A percentile compares a stretch with the other conserved stretches of the same genome.
phyloP scores from a whole-genome alignment of 2,888 invertebrate genomes.

The Parnassius glacialis region DNA sequence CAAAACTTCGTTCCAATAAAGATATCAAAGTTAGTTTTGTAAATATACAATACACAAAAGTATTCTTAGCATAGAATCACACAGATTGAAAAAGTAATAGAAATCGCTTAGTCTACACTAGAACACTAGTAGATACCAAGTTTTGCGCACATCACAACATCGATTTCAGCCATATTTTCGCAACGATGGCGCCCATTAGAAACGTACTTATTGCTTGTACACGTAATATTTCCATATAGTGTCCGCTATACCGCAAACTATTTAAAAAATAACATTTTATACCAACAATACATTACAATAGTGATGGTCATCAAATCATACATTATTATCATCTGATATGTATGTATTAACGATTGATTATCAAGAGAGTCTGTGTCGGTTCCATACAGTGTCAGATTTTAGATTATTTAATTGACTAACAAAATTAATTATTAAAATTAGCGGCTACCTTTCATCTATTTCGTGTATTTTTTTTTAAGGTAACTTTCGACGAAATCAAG shows the following conservation, averaged over 20 bases:
- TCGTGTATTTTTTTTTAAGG: too few relatives aligned
- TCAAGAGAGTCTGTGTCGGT: conserved; percentile 28
- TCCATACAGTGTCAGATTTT: neutral
- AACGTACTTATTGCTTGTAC: conserved; percentile 79
- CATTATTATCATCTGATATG: conserved; percentile 67
- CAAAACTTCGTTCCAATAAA: too few relatives aligned
- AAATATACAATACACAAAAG: too few relatives aligned
- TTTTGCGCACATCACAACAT: conserved; percentile 75
- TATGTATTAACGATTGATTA: conserved; percentile 37
- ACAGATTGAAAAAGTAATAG: too few relatives aligned
- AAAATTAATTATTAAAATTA: too few relatives aligned
- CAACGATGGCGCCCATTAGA: conserved; percentile 67
- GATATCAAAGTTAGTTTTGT: too few relatives aligned
- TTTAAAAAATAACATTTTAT: conserved; percentile 62
- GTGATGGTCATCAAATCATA: conserved; percentile 45
- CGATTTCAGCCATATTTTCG: conserved; percentile 62
- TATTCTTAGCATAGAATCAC: too few relatives aligned
- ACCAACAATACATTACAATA: conserved; percentile 43
- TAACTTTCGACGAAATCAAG: too few relatives aligned
- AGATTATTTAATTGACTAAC: too few relatives aligned
- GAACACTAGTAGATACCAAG: conserved; percentile 60
- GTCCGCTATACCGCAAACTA: conserved; percentile 73
- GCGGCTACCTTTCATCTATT: too few relatives aligned
- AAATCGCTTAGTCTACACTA: conserved; percentile 16
- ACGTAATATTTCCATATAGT: conserved; percentile 67